Evolutionary conservation across 2,888 invertebrate species (phyloP), one percentile per base, ranked within the genome.

Genomic region (Pollenia amentaria): DNA sequence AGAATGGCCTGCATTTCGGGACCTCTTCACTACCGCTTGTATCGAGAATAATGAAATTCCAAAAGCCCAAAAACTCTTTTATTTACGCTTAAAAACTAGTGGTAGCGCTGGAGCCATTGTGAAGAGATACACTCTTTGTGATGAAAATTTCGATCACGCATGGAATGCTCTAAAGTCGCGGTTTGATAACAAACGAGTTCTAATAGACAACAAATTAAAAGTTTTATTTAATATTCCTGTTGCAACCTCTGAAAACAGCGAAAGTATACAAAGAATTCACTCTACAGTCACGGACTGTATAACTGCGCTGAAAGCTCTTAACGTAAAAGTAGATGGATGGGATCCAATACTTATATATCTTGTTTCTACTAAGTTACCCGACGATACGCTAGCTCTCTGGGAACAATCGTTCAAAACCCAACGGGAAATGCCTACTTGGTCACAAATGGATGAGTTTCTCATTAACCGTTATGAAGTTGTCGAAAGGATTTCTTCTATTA

Each of bases 1-100:
- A 64, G 53, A 75, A 64, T 64, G 53, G 75, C 75, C 75, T 3
- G 62, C 75, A 12, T 65, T 77, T 46, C 76, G 44, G 9, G 65
- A 55, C 44, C 38, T 65, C 18, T 77, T 77, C 29, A 77, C 65
- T 7, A 64, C n/a, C n/a, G n/a, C n/a, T n/a, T n/a, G n/a, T n/a
- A n/a, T n/a, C n/a, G n/a, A n/a, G n/a, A n/a, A n/a, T 18, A 18
- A 44, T 11, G 12, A 64, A 3, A 64, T 64, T 18, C 44, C 42
- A 29, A 40, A 11, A 18, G 65, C 44, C 29, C 65, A 42, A 42
- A 65, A 73, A 42, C 16, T 64, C 10, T 65, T 55, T 29, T 55
- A 76, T 18, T 62, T 57, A 4, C 38, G 51, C 2, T 11, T 42
- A 3, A 76, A 76, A 40, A 53, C 64, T 8, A 76, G 38, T 62